Evolutionary conservation across 2,888 invertebrate species (phyloP), one percentile per base, ranked within the genome.

Genomic region (Idaea aversata): DNA sequence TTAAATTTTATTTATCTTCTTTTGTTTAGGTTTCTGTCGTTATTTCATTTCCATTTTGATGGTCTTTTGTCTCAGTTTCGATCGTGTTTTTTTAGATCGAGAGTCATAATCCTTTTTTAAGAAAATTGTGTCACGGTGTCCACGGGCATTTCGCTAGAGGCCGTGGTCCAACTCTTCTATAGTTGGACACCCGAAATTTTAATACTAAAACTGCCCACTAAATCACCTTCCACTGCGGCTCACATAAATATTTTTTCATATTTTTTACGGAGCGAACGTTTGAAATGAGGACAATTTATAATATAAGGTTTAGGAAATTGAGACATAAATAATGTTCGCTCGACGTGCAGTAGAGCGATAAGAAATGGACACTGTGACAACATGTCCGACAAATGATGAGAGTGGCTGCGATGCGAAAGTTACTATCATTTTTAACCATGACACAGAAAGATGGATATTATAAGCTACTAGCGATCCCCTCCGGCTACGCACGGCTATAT

Each of bases 251-350:
- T 47, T 13, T 47, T 47, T 47, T 47, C 47, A 47, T 47, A 47
- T 47, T 47, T 36, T 47, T 47, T 47, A 47, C 47, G 47, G 13
- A 47, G 47, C 47, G 47, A 4, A 7, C 10, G 47, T 47, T 47
- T 47, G 47, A 13, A 47, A 47, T 13, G 47, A 47, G 47, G 47
- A 47, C 47, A 47, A 47, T 47, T 47, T 47, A 69, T 77, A 77
- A 75, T 77, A 76, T 78, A 75, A 70, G 75, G 77, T 75, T 75
- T 69, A 74, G 77, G 77, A 78, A 78, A 79, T 79, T 79, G 80
- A 74, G 72, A 69, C 74, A 76, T 79, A 79, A 79, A 79, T 79
- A 13, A 71, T 72, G 68, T 66, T 67, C 64, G 70, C 64, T 61
- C 66, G 67, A 68, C 70, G 64, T 71, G 70, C 67, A 25, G 2